phyloP scores from a whole-genome alignment of 2,113 vertebrate genomes.

The Meriones unguiculatus region DNA sequence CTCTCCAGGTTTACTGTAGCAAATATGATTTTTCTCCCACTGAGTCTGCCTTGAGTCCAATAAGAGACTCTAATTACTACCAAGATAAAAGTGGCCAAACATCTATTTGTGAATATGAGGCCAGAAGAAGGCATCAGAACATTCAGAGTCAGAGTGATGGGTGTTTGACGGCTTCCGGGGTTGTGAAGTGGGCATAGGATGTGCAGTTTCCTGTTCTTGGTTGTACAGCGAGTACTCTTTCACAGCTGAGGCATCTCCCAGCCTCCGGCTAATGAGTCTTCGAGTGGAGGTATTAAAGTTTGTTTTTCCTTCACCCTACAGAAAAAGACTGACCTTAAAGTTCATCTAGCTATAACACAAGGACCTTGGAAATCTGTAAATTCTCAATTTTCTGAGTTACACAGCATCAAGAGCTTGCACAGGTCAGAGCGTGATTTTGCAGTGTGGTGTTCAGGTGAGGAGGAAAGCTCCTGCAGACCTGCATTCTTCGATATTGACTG shows the following conservation, averaged over 20 bases:
- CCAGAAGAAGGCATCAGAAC: neutral
- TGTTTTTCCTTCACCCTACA: neutral
- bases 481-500: neutral
- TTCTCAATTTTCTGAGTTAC: rapidly evolving
- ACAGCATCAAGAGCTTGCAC: too few relatives aligned
- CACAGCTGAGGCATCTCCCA: neutral
- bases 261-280: neutral
- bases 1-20: neutral
- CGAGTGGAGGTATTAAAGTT: neutral
- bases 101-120: too few relatives aligned
- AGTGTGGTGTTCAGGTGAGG: neutral
- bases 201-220: neutral
- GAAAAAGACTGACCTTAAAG: neutral
- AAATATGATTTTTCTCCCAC: neutral
- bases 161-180: neutral
- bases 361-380: neutral
- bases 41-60: neutral
- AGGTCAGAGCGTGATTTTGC: too few relatives aligned
- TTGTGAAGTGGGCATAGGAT: neutral
- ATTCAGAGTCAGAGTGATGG: neutral
- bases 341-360: neutral
- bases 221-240: too few relatives aligned
- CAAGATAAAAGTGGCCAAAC: neutral
- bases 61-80: neutral
- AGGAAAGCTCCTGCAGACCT: neutral